Percentiles rank a stretch among this genome's conserved stretches.
Conservation (phyloP, 2,797 vertebrate species). For the Coranthus polyacanthus region DNA sequence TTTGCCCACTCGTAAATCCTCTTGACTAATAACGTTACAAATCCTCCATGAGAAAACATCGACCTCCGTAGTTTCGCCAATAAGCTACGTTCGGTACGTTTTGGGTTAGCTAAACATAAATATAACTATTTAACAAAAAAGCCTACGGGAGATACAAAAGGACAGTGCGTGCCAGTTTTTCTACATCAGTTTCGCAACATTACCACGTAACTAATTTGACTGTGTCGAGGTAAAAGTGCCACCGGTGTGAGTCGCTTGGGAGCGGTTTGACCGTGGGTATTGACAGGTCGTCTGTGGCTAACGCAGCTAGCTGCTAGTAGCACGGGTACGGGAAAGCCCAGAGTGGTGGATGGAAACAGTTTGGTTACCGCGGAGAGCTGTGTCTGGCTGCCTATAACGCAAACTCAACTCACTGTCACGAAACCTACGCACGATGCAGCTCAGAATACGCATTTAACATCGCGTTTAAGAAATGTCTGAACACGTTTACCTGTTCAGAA, state of each 20-base stretch:
- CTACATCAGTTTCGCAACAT: conserved; percentile 49
- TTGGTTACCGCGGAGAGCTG: neutral
- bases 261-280: conserved; percentile 23
- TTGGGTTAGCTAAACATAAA: conserved; percentile 2
- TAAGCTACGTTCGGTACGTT: neutral
- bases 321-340: conserved; percentile 26
- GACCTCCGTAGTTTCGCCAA: conserved; percentile 14
- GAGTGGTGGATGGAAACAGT: neutral
- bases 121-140: neutral
- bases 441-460: no score
- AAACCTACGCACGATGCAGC: neutral
- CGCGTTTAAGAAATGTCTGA: no score
- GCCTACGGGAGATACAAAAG: conserved; percentile 28
- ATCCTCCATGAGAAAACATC: conserved; percentile 65
- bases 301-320: conserved; percentile 20
- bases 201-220: neutral
- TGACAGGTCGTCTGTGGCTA: conserved; percentile 1
- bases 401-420: neutral
- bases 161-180: neutral
- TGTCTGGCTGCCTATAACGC: neutral
- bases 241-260: conserved; percentile 15
- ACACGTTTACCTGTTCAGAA: no score
- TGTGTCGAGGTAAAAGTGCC: neutral
- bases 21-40: conserved; percentile 50
- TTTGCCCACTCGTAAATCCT: conserved; percentile 54